A percentile compares a stretch with the other conserved stretches of the same genome.
Evolutionary conservation across 2,888 invertebrate genomes (phyloP).

Genomic region (Enchytraeus crypticus): DNA sequence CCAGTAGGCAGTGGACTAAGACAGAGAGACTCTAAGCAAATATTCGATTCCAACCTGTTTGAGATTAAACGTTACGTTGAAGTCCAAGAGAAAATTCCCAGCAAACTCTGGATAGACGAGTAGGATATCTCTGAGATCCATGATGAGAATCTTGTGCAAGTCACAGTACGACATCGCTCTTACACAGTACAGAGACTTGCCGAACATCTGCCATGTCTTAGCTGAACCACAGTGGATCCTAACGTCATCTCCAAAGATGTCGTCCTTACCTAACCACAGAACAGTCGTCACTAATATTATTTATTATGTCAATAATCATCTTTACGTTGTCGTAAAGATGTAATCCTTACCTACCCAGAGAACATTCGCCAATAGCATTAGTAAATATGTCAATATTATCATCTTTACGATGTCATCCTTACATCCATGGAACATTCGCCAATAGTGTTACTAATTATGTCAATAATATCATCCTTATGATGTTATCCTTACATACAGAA

Average conservation of each 20-base stretch:
- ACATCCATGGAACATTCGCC: too few relatives aligned
- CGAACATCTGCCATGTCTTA: constrained; percentile 22
- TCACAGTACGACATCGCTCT: constrained; percentile 47
- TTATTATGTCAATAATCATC: too few relatives aligned
- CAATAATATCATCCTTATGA: too few relatives aligned
- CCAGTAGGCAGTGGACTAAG: too few relatives aligned
- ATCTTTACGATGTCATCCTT: too few relatives aligned
- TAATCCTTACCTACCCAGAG: too few relatives aligned
- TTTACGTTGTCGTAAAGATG: too few relatives aligned
- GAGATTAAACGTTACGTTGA: constrained; percentile 46
- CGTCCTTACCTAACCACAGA: constrained; percentile 44
- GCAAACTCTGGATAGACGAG: constrained; percentile 48
- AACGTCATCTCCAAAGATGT: constrained; percentile 46
- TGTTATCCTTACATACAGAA: too few relatives aligned
- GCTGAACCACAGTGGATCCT: constrained; percentile 15
- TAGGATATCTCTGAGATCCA: constrained; percentile 42
- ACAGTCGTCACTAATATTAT: not conserved
- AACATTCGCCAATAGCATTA: too few relatives aligned
- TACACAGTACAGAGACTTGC: constrained; percentile 46
- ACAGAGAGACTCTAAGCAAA: too few relatives aligned
- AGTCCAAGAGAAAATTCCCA: constrained; percentile 39
- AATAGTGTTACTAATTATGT: too few relatives aligned
- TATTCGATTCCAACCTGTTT: constrained; percentile 39
- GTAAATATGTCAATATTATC: too few relatives aligned
- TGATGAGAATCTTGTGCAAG: constrained; percentile 45